These are phyloP conservation scores for Pampus argenteus DNA, from an alignment of 2,797 vertebrate genomes.

Conservation along the genomic window DNA sequence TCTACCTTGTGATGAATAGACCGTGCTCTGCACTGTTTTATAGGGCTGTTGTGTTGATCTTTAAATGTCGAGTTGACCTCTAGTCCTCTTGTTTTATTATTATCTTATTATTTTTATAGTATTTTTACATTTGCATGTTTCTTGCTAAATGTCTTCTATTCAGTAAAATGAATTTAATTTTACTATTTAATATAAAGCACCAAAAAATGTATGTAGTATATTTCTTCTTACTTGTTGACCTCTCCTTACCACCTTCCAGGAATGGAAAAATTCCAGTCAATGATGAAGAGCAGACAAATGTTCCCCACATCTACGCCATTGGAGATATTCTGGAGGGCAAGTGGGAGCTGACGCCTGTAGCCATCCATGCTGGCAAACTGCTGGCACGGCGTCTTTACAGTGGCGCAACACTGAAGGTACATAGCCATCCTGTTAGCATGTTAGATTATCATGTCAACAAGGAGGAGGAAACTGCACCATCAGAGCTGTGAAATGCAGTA, in stretches of 20 bases:
- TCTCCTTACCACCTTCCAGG: conserved; percentile 69
- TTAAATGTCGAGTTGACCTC: not conserved
- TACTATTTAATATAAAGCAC: not conserved
- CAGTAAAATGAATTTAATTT: too few relatives aligned
- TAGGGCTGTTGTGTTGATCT: not conserved
- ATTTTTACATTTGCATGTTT: not conserved
- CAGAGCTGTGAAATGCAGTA: not conserved
- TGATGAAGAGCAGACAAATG: conserved; percentile 93
- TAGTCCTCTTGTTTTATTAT: too few relatives aligned
- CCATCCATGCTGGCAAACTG: conserved; percentile 94
- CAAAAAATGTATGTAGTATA: not conserved
- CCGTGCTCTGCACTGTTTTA: not conserved
- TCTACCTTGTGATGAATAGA: not conserved
- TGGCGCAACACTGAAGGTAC: conserved; percentile 87
- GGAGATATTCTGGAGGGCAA: conserved; percentile 96
- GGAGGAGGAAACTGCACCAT: not conserved
- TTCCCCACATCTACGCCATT: conserved; percentile 92
- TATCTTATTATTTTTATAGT: too few relatives aligned
- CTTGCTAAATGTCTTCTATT: too few relatives aligned
- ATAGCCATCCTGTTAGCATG: not conserved
- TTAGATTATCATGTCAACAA: not conserved
- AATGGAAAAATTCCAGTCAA: conserved; percentile 94
- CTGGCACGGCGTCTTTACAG: conserved; percentile 91
- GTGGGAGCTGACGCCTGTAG: conserved; percentile 95
- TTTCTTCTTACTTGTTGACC: not conserved